Evolutionary conservation across 2,113 vertebrate genomes (phyloP), one percentile per base, ranked within the genome.

Genomic region (Micronycteris hirsuta): DNA sequence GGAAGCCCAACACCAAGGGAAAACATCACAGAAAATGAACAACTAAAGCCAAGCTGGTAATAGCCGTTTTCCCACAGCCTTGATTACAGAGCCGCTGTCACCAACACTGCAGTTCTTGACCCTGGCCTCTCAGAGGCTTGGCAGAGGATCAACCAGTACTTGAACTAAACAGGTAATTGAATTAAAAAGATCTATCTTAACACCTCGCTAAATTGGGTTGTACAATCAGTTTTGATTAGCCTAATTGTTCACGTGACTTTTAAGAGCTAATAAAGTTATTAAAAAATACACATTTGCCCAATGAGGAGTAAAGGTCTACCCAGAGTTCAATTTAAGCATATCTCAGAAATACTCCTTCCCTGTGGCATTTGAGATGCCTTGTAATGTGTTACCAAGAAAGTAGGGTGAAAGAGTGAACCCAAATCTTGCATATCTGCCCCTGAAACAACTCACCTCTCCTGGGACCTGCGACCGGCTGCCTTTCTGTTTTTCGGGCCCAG

Each of bases 381-480:
- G 70, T 67, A 93, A 87, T 71, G 71, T 77, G 24, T 81, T 85
- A 95, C 86, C 82, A 96, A 89, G 45, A 91, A 71, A 91, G 49
- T 3, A 95, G n/a, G 58, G 74, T 87, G 43, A 91, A 92, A 95
- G 63, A 58, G 14, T 91, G 38, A 96, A 96, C 33, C 38, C 89
- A 93, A 49, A 91, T 65, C 86, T 94, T 85, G 58, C 65, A 88
- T 33, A 74, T 93, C 89, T 68, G 33, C 4, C n/a, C 26, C 84
- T 82, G 33, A 2, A 92, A 95, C 56, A 86, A 98, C 99, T 99
- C 98, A 99, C 99, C 99, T 99, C 99, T 95, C 98, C 99, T 93
- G 98, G 98, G 93, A 88, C 87, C 95, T 98, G 98, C 7, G 97
- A 98, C 98, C 99, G 98, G 95, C 97, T 92, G 45, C 98, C 96